Conservation (phyloP, 2,113 vertebrate species). For the Synodontis membranacea region DNA sequence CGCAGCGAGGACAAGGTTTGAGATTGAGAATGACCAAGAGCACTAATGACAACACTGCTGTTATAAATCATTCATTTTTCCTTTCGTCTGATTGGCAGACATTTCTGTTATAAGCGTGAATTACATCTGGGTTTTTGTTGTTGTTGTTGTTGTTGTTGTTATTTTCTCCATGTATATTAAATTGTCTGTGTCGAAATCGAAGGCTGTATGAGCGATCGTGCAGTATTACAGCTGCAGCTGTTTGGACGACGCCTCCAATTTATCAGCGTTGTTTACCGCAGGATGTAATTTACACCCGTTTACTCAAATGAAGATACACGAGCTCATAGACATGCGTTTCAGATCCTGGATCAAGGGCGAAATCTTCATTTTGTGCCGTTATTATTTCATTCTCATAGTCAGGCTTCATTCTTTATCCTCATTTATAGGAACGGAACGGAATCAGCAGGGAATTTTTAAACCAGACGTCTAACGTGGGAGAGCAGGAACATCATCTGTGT, state of each 20-base stretch:
- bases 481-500: background rate
- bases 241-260: conserved; percentile 62
- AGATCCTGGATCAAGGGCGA: background rate
- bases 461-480: background rate
- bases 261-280: conserved; percentile 62
- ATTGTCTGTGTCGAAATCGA: conserved; percentile 63
- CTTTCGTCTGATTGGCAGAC: conserved; percentile 24
- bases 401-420: conserved; percentile 10
- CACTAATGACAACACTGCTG: background rate
- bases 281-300: conserved; percentile 60
- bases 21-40: background rate
- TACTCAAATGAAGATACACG: conserved; percentile 64
- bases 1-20: background rate
- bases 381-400: background rate
- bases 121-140: conserved; percentile 39
- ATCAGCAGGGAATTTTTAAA: conserved; percentile 19
- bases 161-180: conserved; percentile 58
- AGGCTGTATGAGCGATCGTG: conserved; percentile 46
- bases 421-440: background rate
- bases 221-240: conserved; percentile 56
- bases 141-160: background rate
- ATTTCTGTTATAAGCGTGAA: conserved; percentile 55
- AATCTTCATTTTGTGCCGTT: conserved; percentile 16
- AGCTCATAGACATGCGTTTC: conserved; percentile 4
- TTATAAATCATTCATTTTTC: background rate